These are phyloP conservation scores for Xestia rhomboidea DNA, from an alignment of 2,888 invertebrate genomes.

Conservation along the genomic window DNA sequence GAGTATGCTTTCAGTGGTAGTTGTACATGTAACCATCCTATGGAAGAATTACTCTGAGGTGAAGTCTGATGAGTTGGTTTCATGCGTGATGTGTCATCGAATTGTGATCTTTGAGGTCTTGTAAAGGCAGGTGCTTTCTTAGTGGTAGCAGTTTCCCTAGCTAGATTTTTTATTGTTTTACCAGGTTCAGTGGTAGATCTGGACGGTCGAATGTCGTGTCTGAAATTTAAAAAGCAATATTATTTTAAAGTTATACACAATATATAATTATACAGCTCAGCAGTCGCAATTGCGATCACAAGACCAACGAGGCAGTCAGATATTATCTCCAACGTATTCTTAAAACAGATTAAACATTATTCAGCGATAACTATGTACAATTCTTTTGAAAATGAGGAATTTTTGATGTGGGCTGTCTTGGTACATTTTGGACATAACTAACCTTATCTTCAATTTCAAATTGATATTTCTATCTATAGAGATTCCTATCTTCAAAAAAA, in stretches of 20 bases:
- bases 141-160: not conserved
- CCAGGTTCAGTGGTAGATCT: not conserved
- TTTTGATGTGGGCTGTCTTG: not conserved
- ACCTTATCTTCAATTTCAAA: not conserved
- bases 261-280: no score
- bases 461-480: not conserved
- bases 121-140: not conserved
- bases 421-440: not conserved
- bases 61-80: not conserved
- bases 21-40: not conserved
- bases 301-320: no score
- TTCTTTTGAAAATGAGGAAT: not conserved
- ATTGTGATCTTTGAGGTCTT: not conserved
- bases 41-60: not conserved
- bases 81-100: not conserved
- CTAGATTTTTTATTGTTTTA: not conserved
- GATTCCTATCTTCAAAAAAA: no score
- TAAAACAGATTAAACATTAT: not conserved
- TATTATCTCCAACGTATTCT: no score
- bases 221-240: constrained; percentile 20
- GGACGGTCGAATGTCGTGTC: not conserved
- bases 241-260: not conserved
- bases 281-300: no score
- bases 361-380: not conserved
- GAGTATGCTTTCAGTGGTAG: not conserved